Base-by-base conservation (phyloP, 2,797 vertebrate genomes). In the Alauda arvensis region DNA sequence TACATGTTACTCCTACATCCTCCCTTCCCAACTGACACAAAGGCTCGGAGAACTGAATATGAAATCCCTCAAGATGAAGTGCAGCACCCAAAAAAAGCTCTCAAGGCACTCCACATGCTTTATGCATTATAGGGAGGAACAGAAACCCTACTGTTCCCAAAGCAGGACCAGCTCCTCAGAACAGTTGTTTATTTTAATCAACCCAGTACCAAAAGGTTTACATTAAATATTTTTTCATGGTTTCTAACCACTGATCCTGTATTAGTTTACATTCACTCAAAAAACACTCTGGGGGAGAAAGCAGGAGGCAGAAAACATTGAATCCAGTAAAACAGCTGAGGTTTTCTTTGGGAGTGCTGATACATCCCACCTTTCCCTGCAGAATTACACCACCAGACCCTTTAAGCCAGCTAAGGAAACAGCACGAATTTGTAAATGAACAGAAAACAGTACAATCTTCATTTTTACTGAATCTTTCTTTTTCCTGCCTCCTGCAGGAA, bases 131-230 rank as follows among this genome's bases (percentile, higher is more conserved):
- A n/a, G 28, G 56, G 67, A 85, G 63, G 74, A 90, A 75, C 85
- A 93, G 80, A 72, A 95, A 89, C 51, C 69, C 85, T 21, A 43
- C 77, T 87, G 85, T 83, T 95, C 63, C 8, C 82, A 85, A 68
- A 61, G n/a, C 69, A 85, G 57, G 69, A 59, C 46, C 86, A 80
- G 53, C 13, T 85, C 74, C 83, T 66, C 0, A 0, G 9, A 75
- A 29, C 21, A 60, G 43, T 46, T 61, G 63, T 52, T 89, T 87
- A 56, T 90, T 90, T 93, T 62, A 77, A 91, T 77, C 74, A 87
- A 28, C 17, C 29, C 52, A 26, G n/a, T 10, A 85, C 69, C 52
- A 19, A 88, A 86, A 90, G 48, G 62, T 92, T 86, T 62, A 45
- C 51, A 45, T 85, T 52, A 63, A 78, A 59, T 76, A 42, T 31